These are phyloP conservation scores for Cyprinodon brontotheroides DNA, from an alignment of 2,113 vertebrate genomes.

Conservation along the genomic window DNA sequence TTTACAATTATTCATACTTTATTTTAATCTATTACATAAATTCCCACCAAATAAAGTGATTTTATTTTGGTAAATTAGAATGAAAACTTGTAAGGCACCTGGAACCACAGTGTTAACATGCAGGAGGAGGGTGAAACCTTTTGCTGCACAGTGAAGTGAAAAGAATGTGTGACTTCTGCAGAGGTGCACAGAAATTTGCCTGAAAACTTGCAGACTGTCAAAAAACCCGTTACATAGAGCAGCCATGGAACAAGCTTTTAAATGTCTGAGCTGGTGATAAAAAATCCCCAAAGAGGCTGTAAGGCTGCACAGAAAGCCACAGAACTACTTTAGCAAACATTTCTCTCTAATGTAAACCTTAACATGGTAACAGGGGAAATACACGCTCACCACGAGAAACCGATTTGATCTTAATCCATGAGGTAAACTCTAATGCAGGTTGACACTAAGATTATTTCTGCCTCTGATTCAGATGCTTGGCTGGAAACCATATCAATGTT, in stretches of 20 bases:
- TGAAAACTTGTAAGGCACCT: not conserved
- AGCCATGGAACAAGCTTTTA: not conserved
- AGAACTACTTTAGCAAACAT: not conserved
- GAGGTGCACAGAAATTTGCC: not conserved
- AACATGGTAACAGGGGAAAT: not conserved
- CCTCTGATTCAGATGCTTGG: not conserved
- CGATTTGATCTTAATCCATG: not conserved
- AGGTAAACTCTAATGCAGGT: not conserved
- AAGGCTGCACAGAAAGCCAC: not conserved
- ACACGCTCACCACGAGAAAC: not conserved
- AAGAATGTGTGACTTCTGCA: not conserved
- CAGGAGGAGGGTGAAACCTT: not conserved
- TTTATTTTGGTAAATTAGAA: not conserved
- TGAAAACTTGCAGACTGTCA: not conserved
- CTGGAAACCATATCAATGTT: not conserved
- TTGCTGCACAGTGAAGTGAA: not conserved
- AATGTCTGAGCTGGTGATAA: not conserved
- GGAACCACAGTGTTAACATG: too few relatives aligned
- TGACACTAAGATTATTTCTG: not conserved
- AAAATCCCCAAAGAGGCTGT: not conserved
- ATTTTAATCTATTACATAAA: not conserved
- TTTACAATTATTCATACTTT: not conserved
- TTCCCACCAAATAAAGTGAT: not conserved
- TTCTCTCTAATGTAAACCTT: not conserved
- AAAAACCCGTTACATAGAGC: not conserved